Percentiles rank a stretch among this genome's conserved stretches.
Conservation (phyloP, 2,113 vertebrate species). For the Microtus pennsylvanicus region DNA sequence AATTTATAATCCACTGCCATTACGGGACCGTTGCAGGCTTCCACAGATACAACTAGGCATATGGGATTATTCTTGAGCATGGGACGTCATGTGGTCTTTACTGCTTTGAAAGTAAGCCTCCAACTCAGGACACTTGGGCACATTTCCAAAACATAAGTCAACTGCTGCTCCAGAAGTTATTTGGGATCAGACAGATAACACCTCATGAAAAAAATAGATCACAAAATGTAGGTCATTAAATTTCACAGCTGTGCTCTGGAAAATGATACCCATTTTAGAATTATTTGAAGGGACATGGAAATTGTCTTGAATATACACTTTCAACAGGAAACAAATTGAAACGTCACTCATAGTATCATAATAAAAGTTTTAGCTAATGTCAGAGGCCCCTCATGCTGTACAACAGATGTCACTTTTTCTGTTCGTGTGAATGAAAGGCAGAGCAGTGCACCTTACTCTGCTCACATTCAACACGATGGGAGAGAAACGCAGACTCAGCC, state of each 20-base stretch:
- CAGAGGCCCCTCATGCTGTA: neutral
- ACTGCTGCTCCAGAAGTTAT: constrained; percentile 7
- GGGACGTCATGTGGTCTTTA: constrained; percentile 20
- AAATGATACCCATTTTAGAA: constrained; percentile 47
- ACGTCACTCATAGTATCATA: neutral
- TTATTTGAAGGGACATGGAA: neutral
- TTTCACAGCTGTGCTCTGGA: neutral
- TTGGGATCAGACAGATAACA: constrained; percentile 15
- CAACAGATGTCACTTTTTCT: neutral
- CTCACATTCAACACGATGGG: neutral
- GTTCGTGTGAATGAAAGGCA: constrained; percentile 3
- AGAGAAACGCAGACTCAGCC: neutral
- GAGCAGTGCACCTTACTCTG: neutral
- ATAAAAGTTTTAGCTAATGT: neutral
- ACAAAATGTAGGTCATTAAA: constrained; percentile 39
- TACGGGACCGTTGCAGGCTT: constrained; percentile 15
- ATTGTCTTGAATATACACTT: constrained; percentile 20
- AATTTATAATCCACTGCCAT: constrained; percentile 20
- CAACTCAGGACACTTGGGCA: constrained; percentile 35
- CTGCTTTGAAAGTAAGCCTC: constrained; percentile 40
- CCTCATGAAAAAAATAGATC: constrained; percentile 53
- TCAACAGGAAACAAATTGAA: neutral
- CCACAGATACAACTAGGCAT: constrained; percentile 53
- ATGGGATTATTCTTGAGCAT: constrained; percentile 44
- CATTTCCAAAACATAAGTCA: constrained; percentile 54